phyloP scores from a whole-genome alignment of 2,113 vertebrate genomes.

The Tetrax tetrax region DNA sequence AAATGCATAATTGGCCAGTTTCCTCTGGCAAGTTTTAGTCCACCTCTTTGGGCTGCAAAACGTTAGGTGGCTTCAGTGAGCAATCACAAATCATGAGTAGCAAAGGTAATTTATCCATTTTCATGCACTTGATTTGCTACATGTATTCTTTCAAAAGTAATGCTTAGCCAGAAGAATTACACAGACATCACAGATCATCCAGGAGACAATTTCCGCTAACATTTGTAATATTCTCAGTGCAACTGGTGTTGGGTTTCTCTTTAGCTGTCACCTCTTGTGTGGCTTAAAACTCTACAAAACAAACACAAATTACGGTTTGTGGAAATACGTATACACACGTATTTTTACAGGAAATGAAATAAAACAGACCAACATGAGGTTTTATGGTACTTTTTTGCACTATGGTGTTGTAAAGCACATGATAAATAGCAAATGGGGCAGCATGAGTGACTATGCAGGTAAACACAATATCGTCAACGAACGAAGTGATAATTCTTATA shows the following conservation, averaged over 20 bases:
- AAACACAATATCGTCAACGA: background rate
- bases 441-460: background rate
- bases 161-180: background rate
- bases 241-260: background rate
- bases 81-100: background rate
- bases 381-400: background rate
- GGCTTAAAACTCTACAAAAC: background rate
- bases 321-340: background rate
- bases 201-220: background rate
- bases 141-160: background rate
- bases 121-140: background rate
- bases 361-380: background rate
- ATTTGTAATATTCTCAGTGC: background rate
- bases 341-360: background rate
- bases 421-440: background rate
- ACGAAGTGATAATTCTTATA: background rate
- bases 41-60: background rate
- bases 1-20: background rate
- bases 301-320: background rate
- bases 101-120: slow-evolving; percentile 2
- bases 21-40: background rate
- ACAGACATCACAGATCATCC: background rate
- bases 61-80: background rate
- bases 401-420: background rate
- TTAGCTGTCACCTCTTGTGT: background rate